phyloP scores from a whole-genome alignment of 2,113 vertebrate genomes.

The Myanophis thanlyinensis region DNA sequence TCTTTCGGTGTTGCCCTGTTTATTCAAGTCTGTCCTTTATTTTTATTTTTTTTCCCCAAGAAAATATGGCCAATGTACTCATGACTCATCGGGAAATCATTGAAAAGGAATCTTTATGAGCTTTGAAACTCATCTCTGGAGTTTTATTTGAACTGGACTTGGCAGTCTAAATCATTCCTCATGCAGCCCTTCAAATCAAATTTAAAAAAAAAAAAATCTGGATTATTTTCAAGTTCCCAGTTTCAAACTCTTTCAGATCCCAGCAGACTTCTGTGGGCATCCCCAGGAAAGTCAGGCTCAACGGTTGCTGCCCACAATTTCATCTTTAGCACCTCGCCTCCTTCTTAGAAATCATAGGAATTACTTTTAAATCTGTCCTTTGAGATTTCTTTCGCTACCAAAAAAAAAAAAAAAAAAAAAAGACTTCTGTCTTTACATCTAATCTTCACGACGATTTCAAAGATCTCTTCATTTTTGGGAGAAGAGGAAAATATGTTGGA shows the following conservation, averaged over 20 bases:
- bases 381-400: background rate
- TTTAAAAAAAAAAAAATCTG: background rate
- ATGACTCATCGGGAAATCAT: background rate
- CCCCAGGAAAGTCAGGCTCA: background rate
- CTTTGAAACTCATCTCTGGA: background rate
- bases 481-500: too few relatives aligned
- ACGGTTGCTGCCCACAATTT: background rate
- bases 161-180: background rate
- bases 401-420: background rate
- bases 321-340: background rate
- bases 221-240: background rate
- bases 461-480: too few relatives aligned
- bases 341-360: background rate
- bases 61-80: background rate
- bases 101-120: background rate
- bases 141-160: background rate
- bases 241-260: background rate
- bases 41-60: background rate
- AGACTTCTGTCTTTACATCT: background rate
- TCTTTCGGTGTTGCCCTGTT: background rate
- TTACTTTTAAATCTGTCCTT: background rate
- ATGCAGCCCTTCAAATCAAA: background rate
- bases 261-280: background rate
- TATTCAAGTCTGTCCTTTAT: background rate
- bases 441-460: background rate